Evolutionary conservation across 2,888 invertebrate species (phyloP), one percentile per base, ranked within the genome.

Genomic region (Tipula confusa): DNA sequence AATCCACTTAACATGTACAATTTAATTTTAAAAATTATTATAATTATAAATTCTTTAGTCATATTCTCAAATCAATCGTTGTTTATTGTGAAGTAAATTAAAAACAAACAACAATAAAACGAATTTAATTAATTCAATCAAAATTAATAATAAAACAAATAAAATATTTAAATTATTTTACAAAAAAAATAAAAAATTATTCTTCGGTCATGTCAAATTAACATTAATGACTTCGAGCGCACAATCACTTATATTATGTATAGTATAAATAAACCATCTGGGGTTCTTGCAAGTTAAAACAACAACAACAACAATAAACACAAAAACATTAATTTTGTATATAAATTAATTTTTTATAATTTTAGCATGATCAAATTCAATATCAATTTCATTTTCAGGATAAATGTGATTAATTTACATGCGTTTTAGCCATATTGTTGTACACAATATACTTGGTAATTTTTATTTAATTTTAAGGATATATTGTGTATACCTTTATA

Each of bases 301-400:
- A 43, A 43, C 7, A 43, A 43, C 43, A 43, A 43, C n/a, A n/a
- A n/a, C n/a, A n/a, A 18, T n/a, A 18, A 48, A 43, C 2, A 43
- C 18, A 18, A 64, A 64, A 24, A 2, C 24, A 64, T 64, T 64
- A 64, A 64, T 64, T 64, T 64, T 64, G 64, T 64, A 9, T 64
- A 64, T 64, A 64, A 64, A 64, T 64, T 64, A 64, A n/a, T n/a
- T n/a, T n/a, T 64, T 64, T 64, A 64, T 64, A 64, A 64, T 24
- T 64, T 64, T 64, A n/a, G 64, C 64, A 64, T 64, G 64, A 64
- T 64, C 64, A 64, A 64, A 64, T 64, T 24, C 64, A 64, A 64
- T 64, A 64, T 64, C 24, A 24, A 64, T 18, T 43, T 43, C 43
- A 43, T 43, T 64, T 64, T 64, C 64, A 64, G 64, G 64, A 64